Evolutionary conservation across 2,888 invertebrate species (phyloP).

Genomic region (Perizoma flavofasciatum): DNA sequence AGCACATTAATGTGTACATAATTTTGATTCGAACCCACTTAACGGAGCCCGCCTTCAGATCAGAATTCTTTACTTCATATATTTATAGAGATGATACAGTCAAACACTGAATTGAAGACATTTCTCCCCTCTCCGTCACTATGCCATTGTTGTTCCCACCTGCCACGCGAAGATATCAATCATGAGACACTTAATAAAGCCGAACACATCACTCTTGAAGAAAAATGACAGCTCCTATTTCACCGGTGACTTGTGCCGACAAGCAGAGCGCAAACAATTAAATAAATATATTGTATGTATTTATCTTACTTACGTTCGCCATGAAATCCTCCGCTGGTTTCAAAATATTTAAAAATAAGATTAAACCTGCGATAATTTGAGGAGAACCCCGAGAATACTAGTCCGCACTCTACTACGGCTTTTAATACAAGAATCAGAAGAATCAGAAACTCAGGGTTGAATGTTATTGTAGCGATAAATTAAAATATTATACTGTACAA

Average conservation of each 20-base stretch:
- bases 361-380: constrained; percentile 19
- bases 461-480: too few species aligned
- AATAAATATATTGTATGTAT: constrained; percentile 29
- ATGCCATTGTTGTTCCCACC: constrained; percentile 52
- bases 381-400: too few species aligned
- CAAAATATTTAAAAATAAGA: background rate
- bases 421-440: too few species aligned
- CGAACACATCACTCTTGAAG: constrained; percentile 45
- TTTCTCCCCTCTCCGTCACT: constrained; percentile 32
- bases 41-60: too few species aligned
- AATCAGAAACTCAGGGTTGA: too few species aligned
- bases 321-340: background rate
- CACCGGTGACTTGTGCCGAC: constrained; percentile 30
- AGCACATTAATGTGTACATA: too few species aligned
- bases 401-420: too few species aligned
- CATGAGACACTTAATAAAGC: constrained; percentile 77
- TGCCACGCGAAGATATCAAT: constrained; percentile 69
- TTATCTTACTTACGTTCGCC: constrained; percentile 31
- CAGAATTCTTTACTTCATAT: too few species aligned
- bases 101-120: constrained; percentile 20
- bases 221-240: constrained; percentile 40
- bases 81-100: constrained; percentile 24
- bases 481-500: too few species aligned
- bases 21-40: too few species aligned
- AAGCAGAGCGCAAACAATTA: constrained; percentile 30